Evolutionary conservation across 2,888 invertebrate genomes (phyloP).

Genomic region (Acholoe squamosa): DNA sequence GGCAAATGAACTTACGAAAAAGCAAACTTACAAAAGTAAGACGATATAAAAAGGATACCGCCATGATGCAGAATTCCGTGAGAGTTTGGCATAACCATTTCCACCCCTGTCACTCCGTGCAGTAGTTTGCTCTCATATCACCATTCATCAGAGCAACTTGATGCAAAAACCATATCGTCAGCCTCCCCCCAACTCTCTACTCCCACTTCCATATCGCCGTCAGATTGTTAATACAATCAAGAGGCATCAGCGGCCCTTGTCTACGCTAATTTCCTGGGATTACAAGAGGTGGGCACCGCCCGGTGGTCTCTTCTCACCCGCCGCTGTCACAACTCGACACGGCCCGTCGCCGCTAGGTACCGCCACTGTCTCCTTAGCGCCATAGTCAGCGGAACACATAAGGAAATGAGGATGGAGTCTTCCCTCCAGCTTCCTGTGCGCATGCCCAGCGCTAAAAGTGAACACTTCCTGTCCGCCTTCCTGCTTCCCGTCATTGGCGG

Average conservation of each 20-base stretch:
- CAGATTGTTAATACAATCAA: conserved; percentile 45
- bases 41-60: no score
- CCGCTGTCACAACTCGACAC: conserved; percentile 34
- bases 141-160: neutral
- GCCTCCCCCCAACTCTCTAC: neutral
- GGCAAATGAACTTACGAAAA: no score
- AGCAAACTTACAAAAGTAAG: no score
- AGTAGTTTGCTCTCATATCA: neutral
- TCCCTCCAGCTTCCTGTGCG: conserved; percentile 32
- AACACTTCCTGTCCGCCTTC: conserved; percentile 44
- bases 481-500: conserved; percentile 3
- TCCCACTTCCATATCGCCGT: neutral
- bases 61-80: neutral
- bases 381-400: conserved; percentile 33
- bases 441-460: neutral
- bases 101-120: neutral
- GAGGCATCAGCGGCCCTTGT: conserved; percentile 40
- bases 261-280: conserved; percentile 51
- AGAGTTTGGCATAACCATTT: neutral
- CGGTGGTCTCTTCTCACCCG: neutral
- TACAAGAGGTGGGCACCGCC: neutral
- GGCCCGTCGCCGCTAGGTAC: neutral
- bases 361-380: conserved; percentile 30
- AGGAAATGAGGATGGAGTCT: conserved; percentile 46
- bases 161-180: neutral